Conservation (phyloP, 1,140 invertebrate species). For the Plodia interpunctella region DNA sequence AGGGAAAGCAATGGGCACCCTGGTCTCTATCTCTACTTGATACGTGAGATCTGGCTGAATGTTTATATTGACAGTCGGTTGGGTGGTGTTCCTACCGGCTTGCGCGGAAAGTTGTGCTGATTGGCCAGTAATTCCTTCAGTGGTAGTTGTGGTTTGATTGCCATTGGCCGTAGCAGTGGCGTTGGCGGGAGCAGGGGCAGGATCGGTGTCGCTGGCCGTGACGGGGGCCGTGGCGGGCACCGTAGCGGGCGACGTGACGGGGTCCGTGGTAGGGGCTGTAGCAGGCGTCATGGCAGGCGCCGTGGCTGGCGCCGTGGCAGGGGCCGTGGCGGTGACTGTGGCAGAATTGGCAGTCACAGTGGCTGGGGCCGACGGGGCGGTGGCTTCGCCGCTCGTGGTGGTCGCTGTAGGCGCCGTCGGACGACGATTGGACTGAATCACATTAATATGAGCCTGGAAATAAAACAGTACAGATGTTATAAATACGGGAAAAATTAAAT, state of each 20-base stretch:
- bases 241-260: too few species aligned
- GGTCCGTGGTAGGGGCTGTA: constrained; percentile 6
- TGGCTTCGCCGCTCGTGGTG: not conserved
- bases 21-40: constrained; percentile 51
- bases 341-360: constrained; percentile 2
- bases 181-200: not conserved
- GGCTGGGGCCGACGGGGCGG: not conserved
- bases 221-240: too few species aligned
- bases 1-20: constrained; percentile 40
- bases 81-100: constrained; percentile 26
- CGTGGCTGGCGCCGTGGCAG: constrained; percentile 7
- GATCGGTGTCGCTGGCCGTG: too few species aligned
- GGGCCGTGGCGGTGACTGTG: not conserved
- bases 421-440: constrained; percentile 31
- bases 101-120: constrained; percentile 11
- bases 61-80: constrained; percentile 41
- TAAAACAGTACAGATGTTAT: not conserved
- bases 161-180: not conserved
- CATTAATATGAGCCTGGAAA: constrained; percentile 41
- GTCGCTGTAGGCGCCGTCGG: constrained; percentile 10
- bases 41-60: constrained; percentile 47
- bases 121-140: constrained; percentile 10
- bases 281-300: not conserved
- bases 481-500: not conserved
- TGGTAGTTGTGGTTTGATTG: not conserved